Percentiles rank a stretch among this genome's conserved stretches.
phyloP scores from a whole-genome alignment of 2,888 invertebrate genomes.

The Ichneumon xanthorius region DNA sequence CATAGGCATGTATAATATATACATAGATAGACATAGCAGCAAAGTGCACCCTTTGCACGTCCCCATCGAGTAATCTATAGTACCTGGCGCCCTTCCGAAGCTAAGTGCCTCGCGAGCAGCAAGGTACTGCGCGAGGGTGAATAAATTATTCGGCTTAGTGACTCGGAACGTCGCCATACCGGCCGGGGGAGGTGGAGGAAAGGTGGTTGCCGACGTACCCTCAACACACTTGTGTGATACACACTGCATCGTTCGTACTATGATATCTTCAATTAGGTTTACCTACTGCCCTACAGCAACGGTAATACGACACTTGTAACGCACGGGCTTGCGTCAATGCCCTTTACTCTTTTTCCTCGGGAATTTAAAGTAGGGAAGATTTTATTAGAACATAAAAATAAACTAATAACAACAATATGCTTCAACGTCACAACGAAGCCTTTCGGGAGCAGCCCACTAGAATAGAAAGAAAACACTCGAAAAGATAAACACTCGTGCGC shows the following conservation, averaged over 20 bases:
- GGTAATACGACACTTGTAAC: conserved; percentile 49
- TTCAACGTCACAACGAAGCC: background rate
- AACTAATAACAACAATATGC: background rate
- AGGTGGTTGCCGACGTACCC: conserved; percentile 36
- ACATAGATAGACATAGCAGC: conserved; percentile 25
- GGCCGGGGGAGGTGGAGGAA: background rate
- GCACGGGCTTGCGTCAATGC: background rate
- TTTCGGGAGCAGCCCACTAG: background rate
- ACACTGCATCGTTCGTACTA: conserved; percentile 36
- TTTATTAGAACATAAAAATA: background rate
- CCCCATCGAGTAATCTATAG: conserved; percentile 34
- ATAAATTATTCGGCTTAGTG: conserved; percentile 67
- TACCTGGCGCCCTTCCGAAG: conserved; percentile 50
- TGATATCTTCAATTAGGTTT: conserved; percentile 64
- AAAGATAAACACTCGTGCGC: background rate
- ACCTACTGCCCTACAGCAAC: conserved; percentile 60
- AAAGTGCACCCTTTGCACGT: conserved; percentile 37
- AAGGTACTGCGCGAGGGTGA: conserved; percentile 58
- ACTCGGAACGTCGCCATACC: conserved; percentile 39
- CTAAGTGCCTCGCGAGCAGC: conserved; percentile 59
- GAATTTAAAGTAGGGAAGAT: background rate
- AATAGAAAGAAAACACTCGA: background rate
- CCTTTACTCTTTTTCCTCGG: background rate
- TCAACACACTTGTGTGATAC: conserved; percentile 58
- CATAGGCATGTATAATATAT: conserved; percentile 13